A percentile compares a stretch with the other conserved stretches of the same genome.
Evolutionary conservation across 1,140 invertebrate genomes (phyloP).

Genomic region (Pentalonia nigronervosa): DNA sequence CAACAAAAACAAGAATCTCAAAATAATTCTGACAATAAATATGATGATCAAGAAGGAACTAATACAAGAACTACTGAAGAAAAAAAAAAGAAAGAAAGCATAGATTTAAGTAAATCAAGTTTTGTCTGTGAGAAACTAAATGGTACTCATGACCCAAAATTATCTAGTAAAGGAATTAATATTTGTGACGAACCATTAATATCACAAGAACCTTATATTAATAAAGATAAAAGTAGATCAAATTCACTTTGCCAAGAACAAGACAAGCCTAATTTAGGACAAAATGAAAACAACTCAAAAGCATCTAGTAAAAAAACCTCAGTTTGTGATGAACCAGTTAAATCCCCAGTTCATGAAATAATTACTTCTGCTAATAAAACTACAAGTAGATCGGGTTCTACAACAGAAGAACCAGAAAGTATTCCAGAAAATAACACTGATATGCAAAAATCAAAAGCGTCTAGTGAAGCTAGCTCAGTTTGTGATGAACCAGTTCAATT

Average conservation of each 20-base stretch:
- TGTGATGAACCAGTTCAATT: background rate
- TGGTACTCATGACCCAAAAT: no score
- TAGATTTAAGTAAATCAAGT: background rate
- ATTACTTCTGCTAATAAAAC: rapidly evolving
- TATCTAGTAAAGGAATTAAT: no score
- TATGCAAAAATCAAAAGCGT: background rate
- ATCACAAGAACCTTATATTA: background rate
- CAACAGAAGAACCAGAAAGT: background rate
- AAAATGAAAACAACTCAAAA: no score
- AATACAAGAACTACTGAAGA: no score
- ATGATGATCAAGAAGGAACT: background rate
- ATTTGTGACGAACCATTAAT: no score
- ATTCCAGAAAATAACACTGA: background rate
- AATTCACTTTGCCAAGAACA: background rate
- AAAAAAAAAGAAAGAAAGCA: no score
- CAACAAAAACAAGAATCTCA: no score
- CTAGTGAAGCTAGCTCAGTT: background rate
- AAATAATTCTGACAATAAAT: no score
- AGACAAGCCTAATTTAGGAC: background rate
- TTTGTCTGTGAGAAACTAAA: background rate
- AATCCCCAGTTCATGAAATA: background rate
- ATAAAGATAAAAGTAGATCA: background rate
- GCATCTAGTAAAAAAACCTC: background rate
- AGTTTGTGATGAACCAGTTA: background rate
- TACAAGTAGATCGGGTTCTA: background rate